phyloP scores from a whole-genome alignment of 2,797 vertebrate genomes.

The Myiothlypis coronata region DNA sequence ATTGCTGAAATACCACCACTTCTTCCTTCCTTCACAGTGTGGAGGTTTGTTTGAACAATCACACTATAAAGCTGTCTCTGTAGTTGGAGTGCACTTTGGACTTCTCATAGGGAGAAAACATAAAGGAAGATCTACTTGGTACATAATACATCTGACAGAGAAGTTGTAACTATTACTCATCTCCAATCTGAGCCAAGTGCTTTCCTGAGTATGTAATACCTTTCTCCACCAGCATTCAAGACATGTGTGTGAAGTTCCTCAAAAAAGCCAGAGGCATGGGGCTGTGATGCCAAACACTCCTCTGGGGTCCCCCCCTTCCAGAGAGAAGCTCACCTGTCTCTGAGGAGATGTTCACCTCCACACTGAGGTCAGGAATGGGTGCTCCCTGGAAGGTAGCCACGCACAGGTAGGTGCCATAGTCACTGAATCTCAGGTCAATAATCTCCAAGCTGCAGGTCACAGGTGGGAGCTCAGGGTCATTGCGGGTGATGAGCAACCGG shows the following conservation, averaged over 20 bases:
- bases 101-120: neutral
- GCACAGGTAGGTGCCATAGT: conserved; percentile 93
- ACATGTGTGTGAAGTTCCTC: neutral
- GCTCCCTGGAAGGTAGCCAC: conserved; percentile 89
- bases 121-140: neutral
- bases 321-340: conserved; percentile 86
- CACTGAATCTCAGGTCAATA: conserved; percentile 93
- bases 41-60: neutral
- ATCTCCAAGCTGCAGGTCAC: conserved; percentile 96
- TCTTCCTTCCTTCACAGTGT: neutral
- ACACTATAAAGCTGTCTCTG: neutral
- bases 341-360: conserved; percentile 96
- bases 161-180: neutral
- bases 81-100: neutral
- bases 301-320: neutral
- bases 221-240: neutral
- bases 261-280: neutral
- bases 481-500: conserved; percentile 87
- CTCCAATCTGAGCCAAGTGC: neutral
- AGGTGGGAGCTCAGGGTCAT: conserved; percentile 90
- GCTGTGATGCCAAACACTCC: neutral
- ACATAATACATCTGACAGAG: neutral
- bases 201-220: neutral
- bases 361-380: conserved; percentile 85
- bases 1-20: neutral